These are phyloP conservation scores for Lagenorhynchus albirostris DNA, from an alignment of 2,113 vertebrate genomes.

Conservation along the genomic window DNA sequence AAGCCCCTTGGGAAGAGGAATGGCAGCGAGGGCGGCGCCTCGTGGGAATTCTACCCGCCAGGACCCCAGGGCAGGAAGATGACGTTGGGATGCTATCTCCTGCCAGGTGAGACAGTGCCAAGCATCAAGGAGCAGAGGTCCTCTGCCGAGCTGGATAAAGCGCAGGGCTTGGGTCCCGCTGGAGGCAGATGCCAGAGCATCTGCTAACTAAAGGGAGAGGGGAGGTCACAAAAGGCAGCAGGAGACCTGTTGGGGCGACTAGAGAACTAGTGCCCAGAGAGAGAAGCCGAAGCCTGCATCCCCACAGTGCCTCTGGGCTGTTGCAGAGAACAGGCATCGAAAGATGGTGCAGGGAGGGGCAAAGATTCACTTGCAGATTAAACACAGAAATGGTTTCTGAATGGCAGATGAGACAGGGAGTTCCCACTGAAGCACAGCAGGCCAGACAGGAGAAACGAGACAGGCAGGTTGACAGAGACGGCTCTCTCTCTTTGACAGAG, in stretches of 20 bases:
- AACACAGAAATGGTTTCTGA: slow-evolving; percentile 3
- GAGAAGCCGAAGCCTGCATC: neutral
- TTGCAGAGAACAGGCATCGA: neutral
- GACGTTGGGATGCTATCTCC: neutral
- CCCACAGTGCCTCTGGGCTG: neutral
- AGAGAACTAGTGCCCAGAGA: neutral
- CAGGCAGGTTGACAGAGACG: neutral
- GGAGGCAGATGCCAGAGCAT: neutral
- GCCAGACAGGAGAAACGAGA: neutral
- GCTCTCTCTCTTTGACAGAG: too few relatives aligned
- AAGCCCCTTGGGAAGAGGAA: neutral
- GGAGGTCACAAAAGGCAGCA: neutral
- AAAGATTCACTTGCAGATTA: neutral
- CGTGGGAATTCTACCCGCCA: neutral
- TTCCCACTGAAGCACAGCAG: neutral
- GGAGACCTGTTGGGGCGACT: neutral
- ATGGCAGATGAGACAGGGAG: neutral
- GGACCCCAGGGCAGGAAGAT: neutral
- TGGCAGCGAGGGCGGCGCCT: neutral
- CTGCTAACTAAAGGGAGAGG: neutral
- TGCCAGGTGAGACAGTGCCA: neutral
- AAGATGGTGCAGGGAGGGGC: neutral
- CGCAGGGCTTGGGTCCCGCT: neutral
- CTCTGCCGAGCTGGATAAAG: neutral
- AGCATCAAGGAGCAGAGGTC: neutral